Evolutionary conservation across 2,113 vertebrate species (phyloP), one percentile per base, ranked within the genome.

Genomic region (Lota lota): DNA sequence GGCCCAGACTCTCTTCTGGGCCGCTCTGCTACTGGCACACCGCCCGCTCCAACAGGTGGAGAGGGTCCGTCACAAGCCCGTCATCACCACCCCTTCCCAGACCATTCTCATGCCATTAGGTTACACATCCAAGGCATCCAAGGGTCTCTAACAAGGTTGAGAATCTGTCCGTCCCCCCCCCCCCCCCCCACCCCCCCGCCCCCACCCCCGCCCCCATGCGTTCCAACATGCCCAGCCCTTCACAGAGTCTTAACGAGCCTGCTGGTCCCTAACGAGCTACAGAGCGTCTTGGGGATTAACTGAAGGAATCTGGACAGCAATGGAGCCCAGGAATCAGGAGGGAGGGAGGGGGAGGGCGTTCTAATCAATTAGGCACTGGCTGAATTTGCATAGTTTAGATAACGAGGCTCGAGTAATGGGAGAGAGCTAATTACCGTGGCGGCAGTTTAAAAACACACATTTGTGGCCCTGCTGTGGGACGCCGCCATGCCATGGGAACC

Each of bases 311-410:
- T 84, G 86, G 89, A 88, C 86, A 78, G 85, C 22, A n/a, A 16
- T 56, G 53, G 53, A 56, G 21, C 74, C 73, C 79, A 59, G 76
- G 62, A 3, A 71, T 80, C 79, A 76, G 70, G 73, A 75, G 53
- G 65, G 28, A 10, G 57, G 77, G 73, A 81, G 77, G 54, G 73
- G 82, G 76, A 53, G 5, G 12, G 61, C 64, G 72, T 79, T 86
- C 82, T 85, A 88, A 92, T 91, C 89, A 93, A 91, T 90, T 89
- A 91, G 85, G 81, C 86, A 79, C 70, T 57, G 64, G 21, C 5
- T 77, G 70, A 90, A 90, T 93, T 91, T 91, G 89, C 91, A 92
- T 92, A 90, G 88, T 91, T 92, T 89, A 91, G 87, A 89, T 90
- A 90, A 85, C 84, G 78, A 85, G 87, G 83, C 77, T 20, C 83